Evolutionary conservation across 2,113 vertebrate species (phyloP), one percentile per base, ranked within the genome.

Genomic region (Apus apus): DNA sequence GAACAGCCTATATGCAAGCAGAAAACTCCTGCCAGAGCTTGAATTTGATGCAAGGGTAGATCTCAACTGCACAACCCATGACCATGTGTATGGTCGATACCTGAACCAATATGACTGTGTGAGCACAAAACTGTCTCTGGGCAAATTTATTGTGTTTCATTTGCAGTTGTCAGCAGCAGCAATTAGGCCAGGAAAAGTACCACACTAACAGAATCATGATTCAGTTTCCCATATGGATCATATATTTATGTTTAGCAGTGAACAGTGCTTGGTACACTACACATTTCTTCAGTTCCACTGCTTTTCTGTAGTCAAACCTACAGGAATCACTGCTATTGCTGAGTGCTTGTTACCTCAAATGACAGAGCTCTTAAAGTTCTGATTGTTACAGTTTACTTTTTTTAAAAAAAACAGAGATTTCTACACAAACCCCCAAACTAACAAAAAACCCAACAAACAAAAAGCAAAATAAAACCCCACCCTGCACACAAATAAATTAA

Each of bases 311-410:
- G 58, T 81, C 68, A 96, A 86, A 78, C 18, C 34, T 80, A 20
- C 0, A 0, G 40, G 51, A 90, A 85, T 80, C 1, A 5, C 21
- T 61, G 32, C 26, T 45, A 7, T 50, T 73, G 32, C 23, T 76
- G 65, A 79, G 70, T 79, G 40, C 17, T 75, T 85, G 22, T 72
- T 90, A 23, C 11, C 27, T 82, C n/a, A 79, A 75, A 68, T 68
- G n/a, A 46, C 15, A 76, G 72, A 50, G 4, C 7, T 75, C 12
- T 21, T 72, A 65, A 89, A 53, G 6, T 91, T 89, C 54, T 87
- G 74, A 71, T 85, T 45, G 32, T 54, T 82, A 40, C 46, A 73
- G 54, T 76, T 87, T 57, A 32, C n/a, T 70, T 82, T 72, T 58
- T 79, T 38, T 38, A 38, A 38, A 85, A 79, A 95, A 91, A 46